Conservation (phyloP, 2,113 vertebrate genomes). For the Rhegmatorhina hoffmannsi region DNA sequence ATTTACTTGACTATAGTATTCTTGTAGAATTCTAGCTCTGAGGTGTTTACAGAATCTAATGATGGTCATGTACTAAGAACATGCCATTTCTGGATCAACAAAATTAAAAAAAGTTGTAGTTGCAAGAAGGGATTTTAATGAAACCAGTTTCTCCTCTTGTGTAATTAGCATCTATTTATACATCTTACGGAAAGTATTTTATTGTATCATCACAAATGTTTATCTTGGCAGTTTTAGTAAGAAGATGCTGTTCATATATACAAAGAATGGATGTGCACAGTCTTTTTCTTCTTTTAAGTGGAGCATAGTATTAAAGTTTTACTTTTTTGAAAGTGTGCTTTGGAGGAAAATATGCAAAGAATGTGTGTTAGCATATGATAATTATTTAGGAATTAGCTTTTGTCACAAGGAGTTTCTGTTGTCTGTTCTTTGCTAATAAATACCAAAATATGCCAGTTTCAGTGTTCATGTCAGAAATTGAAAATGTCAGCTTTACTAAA, state of each 20-base stretch:
- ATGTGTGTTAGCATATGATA: background rate
- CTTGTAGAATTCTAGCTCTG: background rate
- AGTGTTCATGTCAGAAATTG: background rate
- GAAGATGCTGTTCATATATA: background rate
- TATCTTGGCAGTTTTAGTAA: background rate
- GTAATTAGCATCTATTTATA: background rate
- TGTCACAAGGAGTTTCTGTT: background rate
- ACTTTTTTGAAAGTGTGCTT: background rate
- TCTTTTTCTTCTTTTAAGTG: background rate
- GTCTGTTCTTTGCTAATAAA: background rate
- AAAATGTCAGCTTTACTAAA: background rate
- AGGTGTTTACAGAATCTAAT: background rate
- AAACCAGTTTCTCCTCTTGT: background rate
- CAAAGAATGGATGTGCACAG: background rate
- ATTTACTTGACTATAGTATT: background rate
- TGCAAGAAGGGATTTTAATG: background rate
- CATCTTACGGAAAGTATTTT: background rate
- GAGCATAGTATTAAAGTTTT: background rate
- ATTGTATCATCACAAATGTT: background rate
- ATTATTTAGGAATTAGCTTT: background rate
- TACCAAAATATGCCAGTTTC: background rate
- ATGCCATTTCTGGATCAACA: background rate
- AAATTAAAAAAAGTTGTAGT: background rate
- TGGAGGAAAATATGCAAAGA: background rate
- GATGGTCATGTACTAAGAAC: background rate